Conservation (phyloP, 2,888 invertebrate species). For the Meandrusa payeni region DNA sequence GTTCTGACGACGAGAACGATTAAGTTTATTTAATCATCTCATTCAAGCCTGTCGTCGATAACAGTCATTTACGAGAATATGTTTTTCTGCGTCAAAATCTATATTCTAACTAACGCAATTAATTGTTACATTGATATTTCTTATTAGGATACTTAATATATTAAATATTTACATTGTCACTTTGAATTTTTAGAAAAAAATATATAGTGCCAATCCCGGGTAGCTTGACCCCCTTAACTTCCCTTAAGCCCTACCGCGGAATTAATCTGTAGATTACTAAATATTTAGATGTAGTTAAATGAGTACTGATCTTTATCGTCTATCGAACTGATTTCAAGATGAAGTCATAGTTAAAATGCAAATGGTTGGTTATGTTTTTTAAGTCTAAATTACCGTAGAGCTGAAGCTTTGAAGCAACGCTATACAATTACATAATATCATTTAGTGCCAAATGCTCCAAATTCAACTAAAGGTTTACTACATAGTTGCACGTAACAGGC, state of each 20-base stretch:
- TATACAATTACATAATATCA: constrained; percentile 39
- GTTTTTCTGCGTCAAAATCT: constrained; percentile 48
- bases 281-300: constrained; percentile 56
- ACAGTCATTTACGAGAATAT: constrained; percentile 44
- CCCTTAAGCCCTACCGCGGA: constrained; percentile 41
- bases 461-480: constrained; percentile 5
- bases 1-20: constrained; percentile 87
- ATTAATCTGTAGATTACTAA: constrained; percentile 60
- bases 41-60: constrained; percentile 37
- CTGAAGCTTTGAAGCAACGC: constrained; percentile 41
- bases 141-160: constrained; percentile 60
- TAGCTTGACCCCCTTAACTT: constrained; percentile 57
- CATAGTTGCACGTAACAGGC: constrained; percentile 2
- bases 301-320: constrained; percentile 37
- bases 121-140: constrained; percentile 56
- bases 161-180: constrained; percentile 54
- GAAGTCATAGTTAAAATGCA: constrained; percentile 1
- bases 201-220: constrained; percentile 65
- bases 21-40: constrained; percentile 33
- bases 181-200: constrained; percentile 48
- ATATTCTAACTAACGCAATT: constrained; percentile 60
- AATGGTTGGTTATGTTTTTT: constrained; percentile 4
- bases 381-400: constrained; percentile 30
- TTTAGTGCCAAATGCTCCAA: constrained; percentile 54
- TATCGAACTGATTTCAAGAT: constrained; percentile 18